Percentiles rank a stretch among this genome's conserved stretches.
Conservation (phyloP, 2,888 invertebrate genomes). For the Malthinus flaveolus region DNA sequence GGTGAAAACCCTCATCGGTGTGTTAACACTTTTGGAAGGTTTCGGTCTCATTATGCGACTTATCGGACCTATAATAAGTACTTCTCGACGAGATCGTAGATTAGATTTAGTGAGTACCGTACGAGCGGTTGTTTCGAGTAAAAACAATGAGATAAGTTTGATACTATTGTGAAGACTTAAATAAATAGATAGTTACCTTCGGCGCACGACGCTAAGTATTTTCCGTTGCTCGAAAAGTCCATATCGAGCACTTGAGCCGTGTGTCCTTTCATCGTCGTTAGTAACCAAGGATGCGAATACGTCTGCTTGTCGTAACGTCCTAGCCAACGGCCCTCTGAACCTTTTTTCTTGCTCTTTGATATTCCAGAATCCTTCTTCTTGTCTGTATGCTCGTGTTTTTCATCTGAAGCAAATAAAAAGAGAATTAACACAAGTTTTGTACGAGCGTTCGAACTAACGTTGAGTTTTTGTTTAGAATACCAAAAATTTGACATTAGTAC, state of each 20-base stretch:
- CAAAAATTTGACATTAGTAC: conserved; percentile 8
- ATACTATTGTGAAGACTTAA: neutral
- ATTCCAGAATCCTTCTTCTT: conserved; percentile 23
- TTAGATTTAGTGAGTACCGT: too few species aligned
- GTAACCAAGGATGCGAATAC: conserved; percentile 78
- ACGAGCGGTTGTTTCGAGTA: too few species aligned
- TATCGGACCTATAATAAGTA: too few species aligned
- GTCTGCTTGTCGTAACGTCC: conserved; percentile 58
- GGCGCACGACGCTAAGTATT: conserved; percentile 80
- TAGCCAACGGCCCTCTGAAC: conserved; percentile 47
- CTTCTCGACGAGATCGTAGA: too few species aligned
- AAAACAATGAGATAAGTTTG: neutral
- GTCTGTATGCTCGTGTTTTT: conserved; percentile 21
- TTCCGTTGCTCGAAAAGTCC: conserved; percentile 83
- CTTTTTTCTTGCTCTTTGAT: conserved; percentile 55
- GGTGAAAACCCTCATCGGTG: too few species aligned
- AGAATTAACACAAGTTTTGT: conserved; percentile 1
- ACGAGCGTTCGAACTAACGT: neutral
- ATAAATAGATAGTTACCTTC: conserved; percentile 69
- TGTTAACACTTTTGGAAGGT: too few species aligned
- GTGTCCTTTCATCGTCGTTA: conserved; percentile 82
- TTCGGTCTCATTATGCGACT: too few species aligned
- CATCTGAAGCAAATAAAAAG: conserved; percentile 23
- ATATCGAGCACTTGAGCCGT: conserved; percentile 73
- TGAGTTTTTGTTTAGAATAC: conserved; percentile 3